Evolutionary conservation across 2,888 invertebrate genomes (phyloP).

Genomic region (Tortricodes alternella): DNA sequence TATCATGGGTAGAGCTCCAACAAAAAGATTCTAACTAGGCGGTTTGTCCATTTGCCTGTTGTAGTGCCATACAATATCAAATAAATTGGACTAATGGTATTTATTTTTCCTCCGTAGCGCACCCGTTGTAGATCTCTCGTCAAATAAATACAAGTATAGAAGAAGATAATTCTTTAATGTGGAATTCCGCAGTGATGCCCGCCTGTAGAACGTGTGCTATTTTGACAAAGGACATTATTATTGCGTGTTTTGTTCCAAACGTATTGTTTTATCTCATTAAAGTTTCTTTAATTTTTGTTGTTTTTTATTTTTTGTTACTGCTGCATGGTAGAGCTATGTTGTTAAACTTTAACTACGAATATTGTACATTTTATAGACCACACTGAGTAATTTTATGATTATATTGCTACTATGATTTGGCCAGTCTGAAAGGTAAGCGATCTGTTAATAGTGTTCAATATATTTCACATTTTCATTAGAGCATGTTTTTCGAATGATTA

Average conservation of each 20-base stretch:
- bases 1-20: background rate
- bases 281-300: conserved; percentile 66
- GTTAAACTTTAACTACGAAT: background rate
- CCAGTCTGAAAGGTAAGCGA: conserved; percentile 26
- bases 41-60: background rate
- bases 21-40: background rate
- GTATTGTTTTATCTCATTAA: conserved; percentile 68
- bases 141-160: conserved; percentile 77
- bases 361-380: conserved; percentile 25
- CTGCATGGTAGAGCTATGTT: conserved; percentile 66
- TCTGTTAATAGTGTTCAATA: conserved; percentile 15
- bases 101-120: conserved; percentile 74
- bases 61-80: conserved; percentile 9
- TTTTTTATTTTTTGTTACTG: conserved; percentile 63
- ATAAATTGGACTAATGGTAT: conserved; percentile 38
- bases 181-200: conserved; percentile 40
- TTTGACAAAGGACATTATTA: conserved; percentile 52
- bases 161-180: conserved; percentile 56
- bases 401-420: conserved; percentile 30
- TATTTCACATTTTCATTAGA: background rate
- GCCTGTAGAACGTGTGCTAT: conserved; percentile 62
- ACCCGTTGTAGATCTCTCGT: conserved; percentile 71
- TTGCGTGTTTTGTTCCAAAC: conserved; percentile 60
- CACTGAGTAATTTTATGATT: conserved; percentile 31
- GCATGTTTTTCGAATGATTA: conserved; percentile 13